These are phyloP conservation scores for Vicugna pacos DNA, from an alignment of 2,113 vertebrate species.

Conservation along the genomic window DNA sequence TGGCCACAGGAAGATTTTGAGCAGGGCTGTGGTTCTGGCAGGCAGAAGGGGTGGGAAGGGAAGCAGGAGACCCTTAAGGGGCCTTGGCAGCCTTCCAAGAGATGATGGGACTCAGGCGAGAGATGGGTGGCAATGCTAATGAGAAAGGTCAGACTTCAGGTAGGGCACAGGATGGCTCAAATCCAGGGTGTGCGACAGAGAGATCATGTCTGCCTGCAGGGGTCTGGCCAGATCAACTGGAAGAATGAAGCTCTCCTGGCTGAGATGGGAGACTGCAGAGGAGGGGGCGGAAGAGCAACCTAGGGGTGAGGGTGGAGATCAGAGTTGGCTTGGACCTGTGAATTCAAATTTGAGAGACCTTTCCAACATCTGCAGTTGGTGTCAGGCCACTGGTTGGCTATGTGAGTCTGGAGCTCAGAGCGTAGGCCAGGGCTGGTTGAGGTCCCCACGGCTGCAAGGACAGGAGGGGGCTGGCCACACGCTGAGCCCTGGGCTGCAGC, in stretches of 20 bases:
- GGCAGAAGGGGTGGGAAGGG: not conserved
- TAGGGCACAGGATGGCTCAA: fast-evolving
- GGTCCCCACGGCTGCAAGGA: not conserved
- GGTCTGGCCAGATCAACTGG: not conserved
- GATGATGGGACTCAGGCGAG: not conserved
- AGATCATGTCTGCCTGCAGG: not conserved
- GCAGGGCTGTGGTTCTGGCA: not conserved
- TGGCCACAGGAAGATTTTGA: not conserved
- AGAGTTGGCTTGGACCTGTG: too few relatives aligned
- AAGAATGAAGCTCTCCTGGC: not conserved
- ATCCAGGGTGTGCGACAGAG: not conserved
- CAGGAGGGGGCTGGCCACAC: not conserved
- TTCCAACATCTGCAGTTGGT: not conserved
- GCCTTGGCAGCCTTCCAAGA: not conserved
- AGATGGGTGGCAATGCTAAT: fast-evolving
- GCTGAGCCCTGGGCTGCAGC: not conserved
- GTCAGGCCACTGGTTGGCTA: not conserved
- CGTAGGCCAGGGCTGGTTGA: not conserved
- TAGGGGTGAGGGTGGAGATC: not conserved
- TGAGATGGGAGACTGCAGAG: not conserved
- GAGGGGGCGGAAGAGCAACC: not conserved
- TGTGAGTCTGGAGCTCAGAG: not conserved
- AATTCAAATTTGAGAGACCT: not conserved
- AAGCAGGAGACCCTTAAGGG: not conserved
- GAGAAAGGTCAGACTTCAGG: not conserved